Conservation (phyloP, 2,888 invertebrate species). For the Eubasilissa splendida region DNA sequence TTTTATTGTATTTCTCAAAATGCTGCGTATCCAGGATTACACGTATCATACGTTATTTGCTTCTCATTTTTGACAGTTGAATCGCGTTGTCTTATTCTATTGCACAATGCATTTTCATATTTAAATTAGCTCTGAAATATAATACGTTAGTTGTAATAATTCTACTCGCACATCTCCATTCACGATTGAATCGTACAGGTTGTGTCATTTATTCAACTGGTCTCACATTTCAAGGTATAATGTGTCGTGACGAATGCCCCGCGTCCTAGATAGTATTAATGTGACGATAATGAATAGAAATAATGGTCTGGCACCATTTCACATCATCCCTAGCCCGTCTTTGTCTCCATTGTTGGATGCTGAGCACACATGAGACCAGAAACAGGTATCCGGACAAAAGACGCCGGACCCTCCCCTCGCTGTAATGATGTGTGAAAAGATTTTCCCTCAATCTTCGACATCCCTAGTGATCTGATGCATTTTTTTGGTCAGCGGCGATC, state of each 20-base stretch:
- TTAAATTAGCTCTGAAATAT: constrained; percentile 10
- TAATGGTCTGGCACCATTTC: constrained; percentile 40
- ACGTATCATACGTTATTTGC: too few species aligned
- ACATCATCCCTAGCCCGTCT: constrained; percentile 18
- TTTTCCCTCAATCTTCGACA: not conserved
- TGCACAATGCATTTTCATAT: constrained; percentile 16
- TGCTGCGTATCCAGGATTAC: too few species aligned
- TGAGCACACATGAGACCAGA: not conserved
- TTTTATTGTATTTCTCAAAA: too few species aligned
- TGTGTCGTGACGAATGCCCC: constrained; percentile 29
- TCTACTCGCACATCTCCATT: not conserved
- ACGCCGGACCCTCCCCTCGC: constrained; percentile 8
- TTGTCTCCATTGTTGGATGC: constrained; percentile 33
- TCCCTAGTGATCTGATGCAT: not conserved
- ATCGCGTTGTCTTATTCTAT: constrained; percentile 18
- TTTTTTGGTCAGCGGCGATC: too few species aligned
- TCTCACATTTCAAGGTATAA: constrained; percentile 28
- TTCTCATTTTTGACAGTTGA: constrained; percentile 23
- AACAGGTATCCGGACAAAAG: constrained; percentile 23
- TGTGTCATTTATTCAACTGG: constrained; percentile 28
- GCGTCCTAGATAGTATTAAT: constrained; percentile 37
- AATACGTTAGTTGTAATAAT: constrained; percentile 4
- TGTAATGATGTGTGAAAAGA: constrained; percentile 39
- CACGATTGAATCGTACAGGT: constrained; percentile 9
- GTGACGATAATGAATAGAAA: constrained; percentile 38